Evolutionary conservation across 1,140 invertebrate species (phyloP).

Genomic region (Vanessa atalanta): DNA sequence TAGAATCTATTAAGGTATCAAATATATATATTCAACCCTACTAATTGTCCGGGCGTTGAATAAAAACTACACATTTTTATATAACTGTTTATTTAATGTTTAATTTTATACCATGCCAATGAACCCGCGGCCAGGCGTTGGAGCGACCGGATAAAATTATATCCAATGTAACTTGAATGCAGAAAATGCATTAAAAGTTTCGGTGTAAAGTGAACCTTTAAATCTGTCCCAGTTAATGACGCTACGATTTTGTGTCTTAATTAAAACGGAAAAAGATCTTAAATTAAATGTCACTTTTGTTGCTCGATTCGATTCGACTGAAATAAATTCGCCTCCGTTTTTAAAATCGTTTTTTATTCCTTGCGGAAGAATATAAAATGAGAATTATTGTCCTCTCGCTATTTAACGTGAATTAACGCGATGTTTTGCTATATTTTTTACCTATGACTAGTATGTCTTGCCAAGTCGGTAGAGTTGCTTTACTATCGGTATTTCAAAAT

Average conservation of each 20-base stretch:
- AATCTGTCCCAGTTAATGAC: slow-evolving; percentile 45
- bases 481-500: not conserved
- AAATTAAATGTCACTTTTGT: slow-evolving; percentile 34
- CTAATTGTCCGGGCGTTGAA: slow-evolving; percentile 46
- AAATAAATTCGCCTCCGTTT: slow-evolving; percentile 38
- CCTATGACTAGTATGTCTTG: no score
- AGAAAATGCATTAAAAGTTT: slow-evolving; percentile 58
- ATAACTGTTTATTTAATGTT: slow-evolving; percentile 73
- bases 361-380: slow-evolving; percentile 21
- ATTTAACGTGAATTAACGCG: not conserved
- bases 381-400: not conserved
- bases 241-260: slow-evolving; percentile 38
- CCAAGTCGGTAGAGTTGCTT: not conserved
- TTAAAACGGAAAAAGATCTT: slow-evolving; percentile 32
- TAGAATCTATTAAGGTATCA: not conserved
- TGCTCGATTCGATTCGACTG: slow-evolving; percentile 38
- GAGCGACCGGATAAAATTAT: slow-evolving; percentile 50
- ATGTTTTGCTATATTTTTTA: no score
- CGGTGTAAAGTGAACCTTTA: slow-evolving; percentile 42
- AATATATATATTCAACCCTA: slow-evolving; percentile 47
- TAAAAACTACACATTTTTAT: slow-evolving; percentile 68
- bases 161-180: slow-evolving; percentile 51
- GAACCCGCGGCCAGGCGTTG: slow-evolving; percentile 49
- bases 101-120: slow-evolving; percentile 75
- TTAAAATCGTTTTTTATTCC: slow-evolving; percentile 10